A percentile compares a stretch with the other conserved stretches of the same genome.
Evolutionary conservation across 2,797 vertebrate genomes (phyloP).

Genomic region (Acanthis flammea): DNA sequence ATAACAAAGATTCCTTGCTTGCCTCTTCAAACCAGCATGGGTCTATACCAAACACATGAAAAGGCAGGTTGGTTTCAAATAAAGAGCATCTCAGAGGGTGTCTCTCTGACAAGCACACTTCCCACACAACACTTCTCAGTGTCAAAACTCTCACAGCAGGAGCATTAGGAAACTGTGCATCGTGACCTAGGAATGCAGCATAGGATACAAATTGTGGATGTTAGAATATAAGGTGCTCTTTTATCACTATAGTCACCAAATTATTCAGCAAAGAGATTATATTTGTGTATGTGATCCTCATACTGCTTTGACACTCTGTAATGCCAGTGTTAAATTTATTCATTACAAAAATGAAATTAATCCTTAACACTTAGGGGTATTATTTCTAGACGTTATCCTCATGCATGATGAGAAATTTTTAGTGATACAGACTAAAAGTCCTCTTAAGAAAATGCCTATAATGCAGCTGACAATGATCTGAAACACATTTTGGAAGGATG

Average conservation of each 20-base stretch:
- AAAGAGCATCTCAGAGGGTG: neutral
- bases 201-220: neutral
- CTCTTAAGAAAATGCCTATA: neutral
- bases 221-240: neutral
- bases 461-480: neutral
- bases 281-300: neutral
- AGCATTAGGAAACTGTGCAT: neutral
- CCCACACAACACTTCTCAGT: neutral
- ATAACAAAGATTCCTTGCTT: neutral
- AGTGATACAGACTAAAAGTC: neutral
- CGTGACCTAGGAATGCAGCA: neutral
- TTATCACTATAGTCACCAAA: neutral
- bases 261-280: neutral
- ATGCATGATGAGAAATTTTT: neutral
- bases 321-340: neutral
- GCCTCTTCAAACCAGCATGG: neutral
- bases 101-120: neutral
- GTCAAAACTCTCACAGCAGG: neutral
- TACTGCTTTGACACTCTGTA: neutral
- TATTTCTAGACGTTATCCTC: neutral
- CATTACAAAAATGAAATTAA: neutral
- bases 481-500: fast-evolving
- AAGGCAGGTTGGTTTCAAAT: neutral
- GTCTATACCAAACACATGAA: neutral
- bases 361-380: neutral